A percentile compares a stretch with the other conserved stretches of the same genome.
Conservation (phyloP, 2,797 vertebrate species). For the Macropodus opercularis region DNA sequence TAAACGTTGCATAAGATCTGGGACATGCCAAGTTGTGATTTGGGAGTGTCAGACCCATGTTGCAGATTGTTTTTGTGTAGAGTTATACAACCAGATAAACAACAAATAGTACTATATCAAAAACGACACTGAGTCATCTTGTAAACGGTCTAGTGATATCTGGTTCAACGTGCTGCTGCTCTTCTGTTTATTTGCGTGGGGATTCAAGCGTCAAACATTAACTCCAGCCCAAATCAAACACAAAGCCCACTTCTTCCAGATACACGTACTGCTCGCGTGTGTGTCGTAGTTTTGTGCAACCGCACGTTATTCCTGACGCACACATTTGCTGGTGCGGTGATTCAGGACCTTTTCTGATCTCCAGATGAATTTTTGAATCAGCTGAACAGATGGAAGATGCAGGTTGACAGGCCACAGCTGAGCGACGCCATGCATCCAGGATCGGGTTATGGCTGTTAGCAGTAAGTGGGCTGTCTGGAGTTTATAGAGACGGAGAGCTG, state of each 20-base stretch:
- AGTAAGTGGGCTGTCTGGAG: slow-evolving; percentile 55
- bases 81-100: neutral
- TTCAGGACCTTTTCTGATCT: no score
- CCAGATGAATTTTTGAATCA: neutral
- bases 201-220: slow-evolving; percentile 64
- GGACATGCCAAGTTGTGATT: no score
- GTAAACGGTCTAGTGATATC: slow-evolving; percentile 1
- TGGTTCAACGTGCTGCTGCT: slow-evolving; percentile 21
- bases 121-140: neutral
- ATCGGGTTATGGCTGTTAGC: slow-evolving; percentile 68
- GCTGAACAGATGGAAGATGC: slow-evolving; percentile 9
- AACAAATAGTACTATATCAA: neutral
- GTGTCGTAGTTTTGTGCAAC: neutral
- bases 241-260: slow-evolving; percentile 14
- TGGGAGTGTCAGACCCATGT: neutral
- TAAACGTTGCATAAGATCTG: neutral
- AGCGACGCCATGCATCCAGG: slow-evolving; percentile 46
- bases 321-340: neutral
- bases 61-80: neutral
- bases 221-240: slow-evolving; percentile 59
- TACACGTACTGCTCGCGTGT: neutral
- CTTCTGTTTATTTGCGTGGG: slow-evolving; percentile 51
- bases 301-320: neutral
- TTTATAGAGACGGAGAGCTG: neutral
- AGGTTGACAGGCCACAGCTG: slow-evolving; percentile 22